Evolutionary conservation across 2,888 invertebrate species (phyloP).

Genomic region (Ornithoptera alexandrae): DNA sequence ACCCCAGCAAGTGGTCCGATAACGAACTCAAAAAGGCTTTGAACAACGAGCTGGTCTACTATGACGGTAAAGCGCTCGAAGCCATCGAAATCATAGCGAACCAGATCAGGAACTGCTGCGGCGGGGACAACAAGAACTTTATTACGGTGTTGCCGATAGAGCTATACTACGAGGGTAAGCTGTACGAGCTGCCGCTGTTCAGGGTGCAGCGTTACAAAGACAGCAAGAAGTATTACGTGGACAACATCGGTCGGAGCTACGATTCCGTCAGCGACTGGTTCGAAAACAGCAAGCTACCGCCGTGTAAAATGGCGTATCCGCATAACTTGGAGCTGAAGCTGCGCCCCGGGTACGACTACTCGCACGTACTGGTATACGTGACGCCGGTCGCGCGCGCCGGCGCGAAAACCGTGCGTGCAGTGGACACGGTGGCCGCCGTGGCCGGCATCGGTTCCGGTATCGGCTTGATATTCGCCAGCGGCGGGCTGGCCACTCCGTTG

Average conservation of each 20-base stretch:
- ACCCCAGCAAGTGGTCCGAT: slow-evolving; percentile 35
- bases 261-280: slow-evolving; percentile 32
- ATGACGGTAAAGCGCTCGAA: slow-evolving; percentile 34
- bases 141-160: slow-evolving; percentile 38
- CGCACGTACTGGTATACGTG: slow-evolving; percentile 26
- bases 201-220: slow-evolving; percentile 33
- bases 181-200: slow-evolving; percentile 38
- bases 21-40: slow-evolving; percentile 33
- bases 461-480: slow-evolving; percentile 35
- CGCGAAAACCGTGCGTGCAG: slow-evolving; percentile 28
- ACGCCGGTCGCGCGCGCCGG: slow-evolving; percentile 32
- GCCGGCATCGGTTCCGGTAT: slow-evolving; percentile 34
- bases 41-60: slow-evolving; percentile 35
- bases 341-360: slow-evolving; percentile 32
- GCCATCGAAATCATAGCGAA: slow-evolving; percentile 37
- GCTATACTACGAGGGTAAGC: slow-evolving; percentile 34
- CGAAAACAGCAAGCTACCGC: slow-evolving; percentile 33
- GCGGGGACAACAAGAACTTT: slow-evolving; percentile 34
- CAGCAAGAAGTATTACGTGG: slow-evolving; percentile 33
- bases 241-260: slow-evolving; percentile 34
- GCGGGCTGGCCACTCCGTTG: slow-evolving; percentile 36
- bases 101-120: slow-evolving; percentile 35
- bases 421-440: slow-evolving; percentile 34
- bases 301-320: slow-evolving; percentile 35
- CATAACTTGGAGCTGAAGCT: slow-evolving; percentile 31